Base-by-base conservation (phyloP, 2,888 invertebrate genomes). In the Monochamus alternatus region DNA sequence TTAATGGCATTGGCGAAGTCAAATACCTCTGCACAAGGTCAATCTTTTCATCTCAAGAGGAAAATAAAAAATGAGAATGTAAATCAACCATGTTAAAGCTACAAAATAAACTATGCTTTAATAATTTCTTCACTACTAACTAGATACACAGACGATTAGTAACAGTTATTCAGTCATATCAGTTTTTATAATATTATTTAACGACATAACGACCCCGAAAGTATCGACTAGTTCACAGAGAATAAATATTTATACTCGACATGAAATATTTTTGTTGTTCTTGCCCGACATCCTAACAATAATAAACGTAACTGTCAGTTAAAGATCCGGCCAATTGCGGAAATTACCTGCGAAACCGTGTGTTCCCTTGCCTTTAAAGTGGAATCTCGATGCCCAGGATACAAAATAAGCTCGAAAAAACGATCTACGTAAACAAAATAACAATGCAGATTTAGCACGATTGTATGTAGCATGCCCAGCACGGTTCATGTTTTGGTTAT, bases 401-500 rank as follows among this genome's bases (percentile, higher is more conserved):
- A 10, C 43, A 14, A 69, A 31, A 31, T 1, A 10, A n/a, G 10
- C n/a, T 69, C n/a, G 10, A 47, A 69, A 60, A 69, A 44, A 59
- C 60, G 69, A 69, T 58, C 51, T 69, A 69, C 75, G 77, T 77
- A 77, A 78, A 78, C 75, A 78, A 78, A 78, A 75, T 75, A 75
- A 67, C 75, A 60, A 69, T 51, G 60, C 60, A 78, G 80, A 73
- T 74, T 79, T 79, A 75, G 80, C 81, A 78, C 80, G 82, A 80
- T 60, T 62, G 30, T 60, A 69, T 69, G 47, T 60, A 47, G 58
- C 68, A 58, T 68, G 68, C 43, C 58, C 32, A 43, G 44, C 31
- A 69, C 63, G 68, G 69, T 72, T 68, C 79, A 77, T 82, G 80
- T 82, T 82, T 82, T 82, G 72, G 76, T 75, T 75, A 60, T 81